Evolutionary conservation across 2,888 invertebrate species (phyloP).

Genomic region (Eupelmus urozonus): DNA sequence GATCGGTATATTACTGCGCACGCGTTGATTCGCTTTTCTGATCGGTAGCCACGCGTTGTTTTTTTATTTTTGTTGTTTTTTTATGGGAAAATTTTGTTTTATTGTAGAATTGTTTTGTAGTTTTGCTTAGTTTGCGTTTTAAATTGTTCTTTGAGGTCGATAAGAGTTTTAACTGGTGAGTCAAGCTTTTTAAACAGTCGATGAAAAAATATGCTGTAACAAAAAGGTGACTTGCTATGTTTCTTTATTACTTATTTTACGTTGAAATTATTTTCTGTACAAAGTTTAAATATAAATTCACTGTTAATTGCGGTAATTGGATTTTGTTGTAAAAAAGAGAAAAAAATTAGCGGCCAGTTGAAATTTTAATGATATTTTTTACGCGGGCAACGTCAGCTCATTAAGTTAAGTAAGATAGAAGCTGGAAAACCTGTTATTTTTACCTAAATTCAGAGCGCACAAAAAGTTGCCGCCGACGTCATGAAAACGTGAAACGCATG

Average conservation of each 20-base stretch:
- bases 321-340: background rate
- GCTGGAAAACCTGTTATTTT: conserved; percentile 38
- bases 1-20: no score
- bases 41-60: background rate
- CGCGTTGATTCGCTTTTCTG: background rate
- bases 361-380: conserved; percentile 32
- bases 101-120: background rate
- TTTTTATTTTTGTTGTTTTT: no score
- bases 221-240: no score
- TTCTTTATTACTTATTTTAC: background rate
- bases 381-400: background rate
- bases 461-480: conserved; percentile 31
- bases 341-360: background rate
- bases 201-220: no score
- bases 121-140: background rate
- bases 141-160: no score
- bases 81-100: background rate
- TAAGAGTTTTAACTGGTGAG: no score
- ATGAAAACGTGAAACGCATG: conserved; percentile 16
- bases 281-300: no score
- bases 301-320: no score
- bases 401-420: conserved; percentile 15
- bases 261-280: no score
- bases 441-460: conserved; percentile 31
- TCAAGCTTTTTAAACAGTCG: no score